phyloP scores from a whole-genome alignment of 2,888 invertebrate genomes.

The Phalangium opilio region DNA sequence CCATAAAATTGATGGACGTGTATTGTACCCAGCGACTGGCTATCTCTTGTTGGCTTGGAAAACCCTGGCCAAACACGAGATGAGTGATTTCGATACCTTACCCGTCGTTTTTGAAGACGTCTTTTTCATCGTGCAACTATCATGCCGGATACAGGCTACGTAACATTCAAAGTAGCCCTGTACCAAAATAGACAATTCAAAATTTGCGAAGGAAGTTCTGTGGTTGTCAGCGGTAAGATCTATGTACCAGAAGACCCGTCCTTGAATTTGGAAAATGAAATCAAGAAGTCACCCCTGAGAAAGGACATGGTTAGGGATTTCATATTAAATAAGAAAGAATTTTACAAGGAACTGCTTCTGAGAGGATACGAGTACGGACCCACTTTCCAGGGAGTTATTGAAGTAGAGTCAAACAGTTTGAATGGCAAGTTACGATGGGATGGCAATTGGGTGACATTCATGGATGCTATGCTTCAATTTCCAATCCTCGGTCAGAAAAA shows the following conservation, averaged over 20 bases:
- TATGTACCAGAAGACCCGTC: slow-evolving; percentile 6
- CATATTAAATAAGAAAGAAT: slow-evolving; percentile 4
- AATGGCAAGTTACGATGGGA: slow-evolving; percentile 31
- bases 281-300: slow-evolving; percentile 19
- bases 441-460: slow-evolving; percentile 37
- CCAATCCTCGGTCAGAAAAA: slow-evolving; percentile 24
- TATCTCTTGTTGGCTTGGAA: slow-evolving; percentile 36
- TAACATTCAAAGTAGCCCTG: slow-evolving; percentile 38
- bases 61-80: slow-evolving; percentile 27
- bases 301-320: neutral
- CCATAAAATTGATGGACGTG: slow-evolving; percentile 38
- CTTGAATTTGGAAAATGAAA: slow-evolving; percentile 4
- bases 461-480: slow-evolving; percentile 37
- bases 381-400: slow-evolving; percentile 25
- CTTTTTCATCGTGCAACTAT: slow-evolving; percentile 82
- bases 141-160: slow-evolving; percentile 55
- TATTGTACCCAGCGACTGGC: slow-evolving; percentile 38
- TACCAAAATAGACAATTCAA: slow-evolving; percentile 27
- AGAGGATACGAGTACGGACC: slow-evolving; percentile 19
- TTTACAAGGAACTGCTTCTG: slow-evolving; percentile 15
- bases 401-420: slow-evolving; percentile 20
- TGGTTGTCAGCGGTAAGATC: slow-evolving; percentile 28
- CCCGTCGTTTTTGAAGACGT: slow-evolving; percentile 76
- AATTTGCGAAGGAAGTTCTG: slow-evolving; percentile 26
- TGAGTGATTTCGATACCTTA: slow-evolving; percentile 45